Percentiles rank a stretch among this genome's conserved stretches.
Evolutionary conservation across 1,140 invertebrate genomes (phyloP).

Genomic region (Pissodes strobi): DNA sequence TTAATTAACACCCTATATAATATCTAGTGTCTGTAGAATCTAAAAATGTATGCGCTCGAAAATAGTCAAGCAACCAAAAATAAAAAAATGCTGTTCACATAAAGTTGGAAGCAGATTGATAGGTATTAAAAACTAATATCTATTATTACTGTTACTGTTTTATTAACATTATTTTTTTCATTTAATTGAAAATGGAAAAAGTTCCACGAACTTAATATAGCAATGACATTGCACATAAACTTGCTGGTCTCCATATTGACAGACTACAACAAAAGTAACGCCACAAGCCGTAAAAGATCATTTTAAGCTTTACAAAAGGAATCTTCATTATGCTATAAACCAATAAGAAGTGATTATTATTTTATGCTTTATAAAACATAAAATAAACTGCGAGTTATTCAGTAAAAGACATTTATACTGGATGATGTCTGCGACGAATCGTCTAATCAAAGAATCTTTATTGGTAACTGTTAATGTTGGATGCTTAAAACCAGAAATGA

Average conservation of each 20-base stretch:
- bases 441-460: background rate
- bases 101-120: too few relatives aligned
- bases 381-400: slow-evolving; percentile 2
- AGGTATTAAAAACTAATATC: too few relatives aligned
- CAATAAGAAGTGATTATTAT: slow-evolving; percentile 12
- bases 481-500: slow-evolving; percentile 11
- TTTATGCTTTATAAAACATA: slow-evolving; percentile 5
- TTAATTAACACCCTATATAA: too few relatives aligned
- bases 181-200: too few relatives aligned
- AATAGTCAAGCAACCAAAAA: too few relatives aligned
- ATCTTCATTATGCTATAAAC: background rate
- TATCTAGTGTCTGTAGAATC: too few relatives aligned
- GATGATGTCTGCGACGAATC: background rate
- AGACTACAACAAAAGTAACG: background rate
- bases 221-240: background rate
- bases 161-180: too few relatives aligned
- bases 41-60: too few relatives aligned
- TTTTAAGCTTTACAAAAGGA: background rate
- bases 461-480: slow-evolving; percentile 5
- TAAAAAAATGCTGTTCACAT: too few relatives aligned
- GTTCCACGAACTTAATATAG: background rate
- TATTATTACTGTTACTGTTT: too few relatives aligned
- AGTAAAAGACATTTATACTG: slow-evolving; percentile 7
- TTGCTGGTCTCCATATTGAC: background rate
- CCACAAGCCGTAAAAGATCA: background rate